Conservation (phyloP, 2,888 invertebrate species). For the Allophyes oxyacanthae region DNA sequence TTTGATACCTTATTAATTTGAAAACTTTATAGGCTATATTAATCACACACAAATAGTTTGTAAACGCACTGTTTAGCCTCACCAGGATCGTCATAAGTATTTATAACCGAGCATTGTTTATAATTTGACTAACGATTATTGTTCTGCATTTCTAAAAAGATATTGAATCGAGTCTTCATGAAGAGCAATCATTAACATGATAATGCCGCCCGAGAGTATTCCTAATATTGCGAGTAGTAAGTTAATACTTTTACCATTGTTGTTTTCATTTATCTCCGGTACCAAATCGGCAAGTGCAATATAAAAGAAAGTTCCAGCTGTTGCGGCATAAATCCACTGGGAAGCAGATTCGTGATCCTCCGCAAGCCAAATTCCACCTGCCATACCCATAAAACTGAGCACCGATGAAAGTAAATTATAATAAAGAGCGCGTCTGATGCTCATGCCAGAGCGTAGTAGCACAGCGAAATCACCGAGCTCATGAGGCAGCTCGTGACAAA, state of each 20-base stretch:
- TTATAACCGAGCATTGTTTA: constrained; percentile 40
- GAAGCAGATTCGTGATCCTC: constrained; percentile 92
- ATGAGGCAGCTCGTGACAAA: constrained; percentile 95
- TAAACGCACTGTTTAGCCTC: constrained; percentile 6
- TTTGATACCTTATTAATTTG: neutral
- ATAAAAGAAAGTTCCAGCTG: constrained; percentile 94
- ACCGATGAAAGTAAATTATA: constrained; percentile 93
- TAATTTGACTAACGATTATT: constrained; percentile 65
- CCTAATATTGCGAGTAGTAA: constrained; percentile 91
- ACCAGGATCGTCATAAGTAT: constrained; percentile 33
- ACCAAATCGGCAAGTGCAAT: constrained; percentile 95
- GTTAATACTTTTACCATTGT: constrained; percentile 85
- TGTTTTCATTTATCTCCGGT: constrained; percentile 89
- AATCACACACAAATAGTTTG: constrained; percentile 17
- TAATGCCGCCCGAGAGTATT: constrained; percentile 91
- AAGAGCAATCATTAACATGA: constrained; percentile 93
- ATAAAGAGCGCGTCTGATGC: constrained; percentile 91
- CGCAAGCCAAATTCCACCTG: constrained; percentile 91
- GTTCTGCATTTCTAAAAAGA: constrained; percentile 83
- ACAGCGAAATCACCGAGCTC: constrained; percentile 95
- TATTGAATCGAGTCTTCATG: constrained; percentile 91
- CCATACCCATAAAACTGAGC: constrained; percentile 93
- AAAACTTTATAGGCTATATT: neutral
- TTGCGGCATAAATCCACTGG: constrained; percentile 94
- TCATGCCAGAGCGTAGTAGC: constrained; percentile 93